A percentile compares a stretch with the other conserved stretches of the same genome.
phyloP scores from a whole-genome alignment of 2,888 invertebrate species.

The Trissonchulus latispiculum region DNA sequence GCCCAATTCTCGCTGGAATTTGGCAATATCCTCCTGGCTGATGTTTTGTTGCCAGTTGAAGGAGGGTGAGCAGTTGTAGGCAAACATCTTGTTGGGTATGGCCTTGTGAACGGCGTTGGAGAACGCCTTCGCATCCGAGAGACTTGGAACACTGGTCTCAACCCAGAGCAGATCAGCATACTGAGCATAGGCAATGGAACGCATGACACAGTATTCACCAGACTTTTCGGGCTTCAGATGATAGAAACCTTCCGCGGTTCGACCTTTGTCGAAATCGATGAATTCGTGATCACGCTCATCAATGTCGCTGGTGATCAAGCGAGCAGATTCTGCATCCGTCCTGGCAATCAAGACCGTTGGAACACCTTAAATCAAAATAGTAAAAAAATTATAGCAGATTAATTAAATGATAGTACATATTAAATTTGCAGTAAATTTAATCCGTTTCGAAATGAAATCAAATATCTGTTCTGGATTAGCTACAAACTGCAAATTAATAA shows the following conservation, averaged over 20 bases:
- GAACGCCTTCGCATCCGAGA: conserved; percentile 41
- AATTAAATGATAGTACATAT: too few species aligned
- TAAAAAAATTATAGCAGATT: too few species aligned
- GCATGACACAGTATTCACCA: conserved; percentile 42
- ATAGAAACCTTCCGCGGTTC: conserved; percentile 45
- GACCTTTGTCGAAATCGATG: conserved; percentile 40
- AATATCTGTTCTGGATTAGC: too few species aligned
- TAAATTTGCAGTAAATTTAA: too few species aligned
- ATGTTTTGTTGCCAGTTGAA: conserved; percentile 45
- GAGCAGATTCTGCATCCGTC: conserved; percentile 45
- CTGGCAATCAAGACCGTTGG: conserved; percentile 45
- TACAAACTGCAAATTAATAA: too few species aligned
- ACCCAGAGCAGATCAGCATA: conserved; percentile 45
- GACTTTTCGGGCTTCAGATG: conserved; percentile 25
- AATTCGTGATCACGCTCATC: conserved; percentile 44
- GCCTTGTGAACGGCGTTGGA: conserved; percentile 40
- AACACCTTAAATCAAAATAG: conserved; percentile 31
- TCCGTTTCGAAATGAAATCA: too few species aligned
- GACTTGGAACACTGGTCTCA: conserved; percentile 44
- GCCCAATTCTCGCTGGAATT: conserved; percentile 43
- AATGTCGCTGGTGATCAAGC: conserved; percentile 43
- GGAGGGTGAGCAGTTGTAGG: conserved; percentile 44
- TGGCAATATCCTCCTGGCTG: conserved; percentile 40
- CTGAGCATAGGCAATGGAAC: conserved; percentile 41
- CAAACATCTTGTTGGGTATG: conserved; percentile 35